phyloP scores from a whole-genome alignment of 2,113 vertebrate species.

The Oncorhynchus kisutch region DNA sequence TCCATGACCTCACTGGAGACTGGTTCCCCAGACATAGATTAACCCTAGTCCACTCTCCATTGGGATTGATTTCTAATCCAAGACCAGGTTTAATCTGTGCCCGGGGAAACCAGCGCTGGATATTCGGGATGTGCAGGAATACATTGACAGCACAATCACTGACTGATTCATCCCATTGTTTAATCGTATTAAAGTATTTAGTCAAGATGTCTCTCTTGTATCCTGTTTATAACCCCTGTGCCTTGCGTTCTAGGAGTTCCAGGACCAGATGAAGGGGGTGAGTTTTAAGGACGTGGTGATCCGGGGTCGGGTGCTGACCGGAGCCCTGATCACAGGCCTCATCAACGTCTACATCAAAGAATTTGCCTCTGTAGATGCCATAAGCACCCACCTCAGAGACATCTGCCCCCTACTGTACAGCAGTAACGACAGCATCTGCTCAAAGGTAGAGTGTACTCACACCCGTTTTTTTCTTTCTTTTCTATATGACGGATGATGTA shows the following conservation, averaged over 20 bases:
- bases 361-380: slow-evolving; percentile 91
- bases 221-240: neutral
- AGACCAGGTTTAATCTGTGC: too few species aligned
- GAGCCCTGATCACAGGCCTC: slow-evolving; percentile 90
- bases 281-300: slow-evolving; percentile 94
- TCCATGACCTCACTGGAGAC: neutral
- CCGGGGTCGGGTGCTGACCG: slow-evolving; percentile 87
- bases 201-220: too few species aligned
- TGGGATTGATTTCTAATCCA: too few species aligned
- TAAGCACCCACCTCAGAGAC: slow-evolving; percentile 89
- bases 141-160: too few species aligned
- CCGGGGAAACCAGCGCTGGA: neutral
- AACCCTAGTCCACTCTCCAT: too few species aligned
- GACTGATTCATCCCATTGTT: too few species aligned
- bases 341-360: slow-evolving; percentile 97
- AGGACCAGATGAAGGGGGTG: slow-evolving; percentile 89
- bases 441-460: slow-evolving; percentile 80
- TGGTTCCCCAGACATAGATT: neutral
- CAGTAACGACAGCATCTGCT: slow-evolving; percentile 91
- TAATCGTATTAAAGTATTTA: too few species aligned
- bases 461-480: too few species aligned
- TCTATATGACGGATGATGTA: neutral
- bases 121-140: neutral
- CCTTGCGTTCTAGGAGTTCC: slow-evolving; percentile 81
- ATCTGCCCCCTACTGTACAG: slow-evolving; percentile 94